phyloP scores from a whole-genome alignment of 2,888 invertebrate genomes.

The Antheraea yamamai region DNA sequence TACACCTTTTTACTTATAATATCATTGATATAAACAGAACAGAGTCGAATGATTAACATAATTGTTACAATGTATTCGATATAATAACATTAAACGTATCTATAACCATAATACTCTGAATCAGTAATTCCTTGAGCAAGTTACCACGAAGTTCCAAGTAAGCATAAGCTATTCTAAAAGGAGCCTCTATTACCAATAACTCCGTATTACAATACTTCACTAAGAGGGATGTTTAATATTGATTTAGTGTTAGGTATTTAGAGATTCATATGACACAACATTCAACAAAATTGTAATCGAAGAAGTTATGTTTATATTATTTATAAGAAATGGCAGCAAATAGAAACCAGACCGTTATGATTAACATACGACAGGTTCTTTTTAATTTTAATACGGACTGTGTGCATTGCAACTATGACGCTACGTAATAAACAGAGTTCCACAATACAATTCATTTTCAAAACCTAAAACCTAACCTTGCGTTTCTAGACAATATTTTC shows the following conservation, averaged over 20 bases:
- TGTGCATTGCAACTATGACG: no score
- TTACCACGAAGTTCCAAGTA: background rate
- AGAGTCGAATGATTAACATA: background rate
- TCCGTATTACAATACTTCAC: constrained; percentile 5
- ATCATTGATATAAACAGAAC: no score
- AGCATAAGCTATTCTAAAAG: background rate
- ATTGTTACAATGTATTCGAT: background rate
- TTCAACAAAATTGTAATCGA: background rate
- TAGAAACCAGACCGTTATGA: background rate
- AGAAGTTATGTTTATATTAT: background rate
- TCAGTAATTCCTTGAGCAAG: background rate
- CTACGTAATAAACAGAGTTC: no score
- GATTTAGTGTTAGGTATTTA: background rate
- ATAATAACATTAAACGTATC: background rate
- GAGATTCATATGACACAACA: constrained; percentile 2
- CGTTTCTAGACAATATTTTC: no score
- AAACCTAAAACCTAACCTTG: no score
- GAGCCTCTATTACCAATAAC: background rate
- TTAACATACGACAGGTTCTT: background rate
- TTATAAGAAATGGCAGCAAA: background rate
- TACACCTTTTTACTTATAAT: no score
- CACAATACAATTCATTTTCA: no score
- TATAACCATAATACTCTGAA: background rate
- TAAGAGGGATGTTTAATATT: background rate
- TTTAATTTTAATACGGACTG: no score